Conservation (phyloP, 2,888 invertebrate species). For the Xestoiulus laeticollis region DNA sequence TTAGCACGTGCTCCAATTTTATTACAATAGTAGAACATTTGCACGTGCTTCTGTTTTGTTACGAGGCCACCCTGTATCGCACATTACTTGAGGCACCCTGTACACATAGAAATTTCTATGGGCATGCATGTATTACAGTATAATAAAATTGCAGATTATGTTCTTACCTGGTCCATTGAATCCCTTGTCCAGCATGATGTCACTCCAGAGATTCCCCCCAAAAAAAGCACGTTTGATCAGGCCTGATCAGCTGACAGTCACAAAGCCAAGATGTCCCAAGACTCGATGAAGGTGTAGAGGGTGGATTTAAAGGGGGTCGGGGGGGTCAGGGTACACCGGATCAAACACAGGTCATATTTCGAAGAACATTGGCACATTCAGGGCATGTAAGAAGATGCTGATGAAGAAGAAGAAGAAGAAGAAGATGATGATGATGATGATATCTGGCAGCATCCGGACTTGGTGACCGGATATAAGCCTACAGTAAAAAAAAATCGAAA, state of each 20-base stretch:
- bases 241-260: neutral
- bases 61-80: too few relatives aligned
- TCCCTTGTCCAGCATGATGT: slow-evolving; percentile 7
- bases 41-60: too few relatives aligned
- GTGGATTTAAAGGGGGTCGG: neutral
- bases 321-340: neutral
- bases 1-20: too few relatives aligned
- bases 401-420: too few relatives aligned
- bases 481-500: neutral
- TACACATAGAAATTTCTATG: too few relatives aligned
- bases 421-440: too few relatives aligned
- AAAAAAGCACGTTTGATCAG: too few relatives aligned
- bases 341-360: neutral
- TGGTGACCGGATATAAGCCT: neutral
- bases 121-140: too few relatives aligned
- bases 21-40: too few relatives aligned
- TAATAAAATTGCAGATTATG: neutral
- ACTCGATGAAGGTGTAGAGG: neutral
- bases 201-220: too few relatives aligned
- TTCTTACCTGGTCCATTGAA: slow-evolving; percentile 9
- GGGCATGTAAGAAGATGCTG: neutral
- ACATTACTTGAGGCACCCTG: too few relatives aligned
- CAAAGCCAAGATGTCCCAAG: neutral
- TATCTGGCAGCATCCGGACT: neutral
- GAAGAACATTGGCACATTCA: too few relatives aligned